Evolutionary conservation across 2,113 vertebrate genomes (phyloP), one percentile per base, ranked within the genome.

Genomic region (Puffinus mauretanicus): DNA sequence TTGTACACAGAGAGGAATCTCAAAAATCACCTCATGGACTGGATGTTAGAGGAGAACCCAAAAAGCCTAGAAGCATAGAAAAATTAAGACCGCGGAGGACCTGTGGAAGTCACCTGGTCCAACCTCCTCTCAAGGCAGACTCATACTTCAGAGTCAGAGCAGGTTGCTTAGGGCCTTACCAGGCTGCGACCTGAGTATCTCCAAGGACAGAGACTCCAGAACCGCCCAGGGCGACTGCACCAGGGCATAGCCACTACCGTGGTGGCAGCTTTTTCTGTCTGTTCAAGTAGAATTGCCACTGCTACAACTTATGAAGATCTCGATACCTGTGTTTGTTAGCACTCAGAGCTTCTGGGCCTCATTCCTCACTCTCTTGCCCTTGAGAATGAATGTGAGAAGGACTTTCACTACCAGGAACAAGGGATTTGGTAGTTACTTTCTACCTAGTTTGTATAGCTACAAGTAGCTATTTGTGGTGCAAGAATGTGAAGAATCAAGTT

Each of bases 191-290:
- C 46, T 21, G 30, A 49, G 14, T 13, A 42, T 17, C 5, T 76
- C 58, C 8, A 47, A 60, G 16, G 49, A 6, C 67, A 69, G 44
- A 60, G 15, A 44, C 14, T 75, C 13, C 44, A 65, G 24, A 60
- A 60, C 4, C 6, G 0, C 14, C 13, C 1, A 0, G 3, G 10
- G 13, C 4, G 1, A 51, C 47, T 60, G n/a, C n/a, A 26, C 36
- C 30, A 29, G 26, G 24, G 12, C 6, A 3, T 61, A 71, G 30
- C 10, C 12, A 29, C 52, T 49, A 16, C 21, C 3, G 19, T 1
- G 2, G 15, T 25, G n/a, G 47, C 29, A 69, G 21, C 34, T 62
- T 81, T 30, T 81, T 62, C 42, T 81, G 4, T 46, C 69, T 69
- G 18, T 34, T 57, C 46, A 36, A 57, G n/a, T 21, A 47, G 40